Evolutionary conservation across 2,113 vertebrate genomes (phyloP), one percentile per base, ranked within the genome.

Genomic region (Centropus bengalensis): DNA sequence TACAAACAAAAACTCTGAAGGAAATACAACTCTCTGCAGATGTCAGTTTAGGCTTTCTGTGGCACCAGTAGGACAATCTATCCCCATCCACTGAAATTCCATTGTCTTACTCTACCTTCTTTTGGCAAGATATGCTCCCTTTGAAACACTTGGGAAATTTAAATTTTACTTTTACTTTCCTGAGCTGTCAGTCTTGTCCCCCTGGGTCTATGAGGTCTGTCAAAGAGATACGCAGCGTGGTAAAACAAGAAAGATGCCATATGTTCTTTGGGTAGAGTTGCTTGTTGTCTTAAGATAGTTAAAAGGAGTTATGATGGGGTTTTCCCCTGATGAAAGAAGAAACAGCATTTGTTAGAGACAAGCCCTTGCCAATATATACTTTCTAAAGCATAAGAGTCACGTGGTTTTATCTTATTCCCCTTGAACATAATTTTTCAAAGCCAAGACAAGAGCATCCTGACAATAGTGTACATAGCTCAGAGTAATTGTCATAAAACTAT

Each of bases 351-450:
- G 42, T 58, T 60, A 82, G 78, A 93, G 81, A 79, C 69, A 89
- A 93, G 70, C 36, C 36, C 85, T 89, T 96, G 86, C 89, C 95
- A 93, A 89, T 28, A 60, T 95, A 86, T 27, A 82, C 66, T 92
- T 93, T 95, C 60, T 68, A 75, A 88, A 82, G 47, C 73, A 63
- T 84, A 71, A 84, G 81, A 71, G 21, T 86, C 81, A 74, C 52
- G 32, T 75, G 56, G 60, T 68, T 91, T 91, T 88, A 89, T 93
- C 79, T 90, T 90, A 92, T 84, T 93, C 70, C 49, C 83, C 73
- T 42, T 86, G 55, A 95, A 82, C 17, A 51, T 79, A 78, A 68
- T 93, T 95, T 96, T 89, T 82, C 76, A 84, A 94, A 91, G 66
- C 23, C 38, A 91, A 92, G 77, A n/a, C 81, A 94, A 84, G 69